Base-by-base conservation (phyloP, 1,140 invertebrate genomes). In the Diorhabda carinulata region DNA sequence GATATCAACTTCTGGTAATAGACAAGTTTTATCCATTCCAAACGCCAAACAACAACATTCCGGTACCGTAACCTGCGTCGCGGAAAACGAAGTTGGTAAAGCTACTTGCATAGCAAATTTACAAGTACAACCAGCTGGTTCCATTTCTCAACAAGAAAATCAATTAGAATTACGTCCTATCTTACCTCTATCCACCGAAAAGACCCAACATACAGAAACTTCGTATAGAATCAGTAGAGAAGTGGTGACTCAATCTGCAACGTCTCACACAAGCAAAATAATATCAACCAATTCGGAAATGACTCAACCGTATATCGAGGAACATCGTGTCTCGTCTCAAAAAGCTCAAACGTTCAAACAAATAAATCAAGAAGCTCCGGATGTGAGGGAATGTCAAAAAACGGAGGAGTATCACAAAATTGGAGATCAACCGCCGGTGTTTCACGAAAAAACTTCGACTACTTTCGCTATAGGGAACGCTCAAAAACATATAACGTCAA, bases 71-170 rank as follows among this genome's bases (percentile, higher is more conserved):
- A 87, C 89, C 44, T 91, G 90, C 73, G 83, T 90, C 25, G 91
- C 91, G 4, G 91, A 92, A 81, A 93, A 92, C 75, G 83, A 88
- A 72, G 87, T 84, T 44, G 92, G 91, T 58, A 90, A 88, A 81
- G 87, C 89, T 0, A 85, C 85, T 60, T 91, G 89, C 73, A 83
- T 83, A 40, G 88, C 89, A 40, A 83, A 82, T 61, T 77, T 92
- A 4, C 81, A 83, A 64, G 83, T 91, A 61, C 81, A 63, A 76
- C 74, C 67, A 74, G 77, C 73, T 57, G 81, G 58, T 76, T 78
- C 69, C 72, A 81, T 43, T 79, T 41, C 52, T 5, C 4, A 43
- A 7, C 7, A 43, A 66, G 43, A 59, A 47, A 10, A 57, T 42
- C 43, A 69, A 63, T 4, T 56, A 2, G 57, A 64, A 47, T 25